Evolutionary conservation across 1,140 invertebrate species (phyloP), one percentile per base, ranked within the genome.

Genomic region (Platyscapa corneri): DNA sequence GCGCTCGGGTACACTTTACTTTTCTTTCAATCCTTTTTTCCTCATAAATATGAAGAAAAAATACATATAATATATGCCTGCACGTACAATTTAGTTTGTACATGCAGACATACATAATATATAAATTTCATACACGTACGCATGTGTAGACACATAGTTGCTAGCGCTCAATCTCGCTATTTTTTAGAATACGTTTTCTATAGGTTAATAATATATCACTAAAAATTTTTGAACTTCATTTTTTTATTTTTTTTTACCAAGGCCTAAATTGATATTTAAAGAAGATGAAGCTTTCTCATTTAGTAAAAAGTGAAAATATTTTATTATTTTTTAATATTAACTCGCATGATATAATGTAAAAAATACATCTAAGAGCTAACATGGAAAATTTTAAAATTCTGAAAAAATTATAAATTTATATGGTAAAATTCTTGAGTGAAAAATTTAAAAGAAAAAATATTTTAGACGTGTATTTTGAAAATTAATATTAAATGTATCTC

Each of bases 1-100:
- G 56, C 70, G 10, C 70, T 84, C 39, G 32, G 34, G 16, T 56
- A 82, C 32, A 75, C 53, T 67, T 65, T 5, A 67, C 42, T 53
- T 77, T 78, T 74, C 16, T 46, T 72, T 67, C 23, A 34, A n/a
- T 77, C 70, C 64, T 84, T 78, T 74, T 23, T 56, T 20, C 34
- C 27, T 37, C 60, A 8, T 74, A 56, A 80, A 85, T 74, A 80
- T 53, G 32, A 78, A 56, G 23, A 79, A 3, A 72, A 64, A 80
- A 75, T 65, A 46, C 84, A 84, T 87, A 75, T 20, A 10, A 87
- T 86, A 85, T 77, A 86, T 84, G 83, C 75, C 37, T 87, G 76
- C 84, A 74, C 75, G 65, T 30, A 79, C 76, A 87, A 60, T 42
- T 2, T 49, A 23, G 64, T 30, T 37, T 64, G 23, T 49, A 60